Percentiles rank a stretch among this genome's conserved stretches.
Evolutionary conservation across 2,888 invertebrate species (phyloP).

Genomic region (Harpalus rubripes): DNA sequence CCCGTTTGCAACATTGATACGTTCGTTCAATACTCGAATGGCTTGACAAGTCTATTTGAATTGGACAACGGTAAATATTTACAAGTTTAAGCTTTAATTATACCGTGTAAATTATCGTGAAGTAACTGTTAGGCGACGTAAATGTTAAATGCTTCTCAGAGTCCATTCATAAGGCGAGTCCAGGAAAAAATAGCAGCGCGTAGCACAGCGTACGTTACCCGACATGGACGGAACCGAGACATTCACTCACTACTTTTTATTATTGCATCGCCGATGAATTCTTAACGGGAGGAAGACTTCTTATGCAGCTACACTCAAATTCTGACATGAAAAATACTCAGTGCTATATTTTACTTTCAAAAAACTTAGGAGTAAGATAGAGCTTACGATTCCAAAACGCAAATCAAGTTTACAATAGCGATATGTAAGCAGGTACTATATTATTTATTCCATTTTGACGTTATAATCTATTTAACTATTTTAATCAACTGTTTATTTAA

Average conservation of each 20-base stretch:
- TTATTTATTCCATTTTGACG: too few species aligned
- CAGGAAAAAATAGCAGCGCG: slow-evolving; percentile 60
- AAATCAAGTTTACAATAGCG: too few species aligned
- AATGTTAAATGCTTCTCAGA: slow-evolving; percentile 66
- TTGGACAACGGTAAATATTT: slow-evolving; percentile 62
- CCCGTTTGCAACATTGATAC: too few species aligned
- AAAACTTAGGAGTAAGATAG: too few species aligned
- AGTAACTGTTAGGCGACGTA: slow-evolving; percentile 63
- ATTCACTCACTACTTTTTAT: background rate
- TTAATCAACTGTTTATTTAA: too few species aligned
- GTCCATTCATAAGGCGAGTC: slow-evolving; percentile 63
- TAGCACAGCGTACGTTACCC: background rate
- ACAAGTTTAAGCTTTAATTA: slow-evolving; percentile 61
- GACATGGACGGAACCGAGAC: background rate
- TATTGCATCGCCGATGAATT: background rate
- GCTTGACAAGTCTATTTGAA: slow-evolving; percentile 62
- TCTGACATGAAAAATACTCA: too few species aligned
- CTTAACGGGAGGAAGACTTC: background rate
- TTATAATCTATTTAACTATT: too few species aligned
- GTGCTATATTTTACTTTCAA: too few species aligned
- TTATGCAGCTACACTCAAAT: too few species aligned
- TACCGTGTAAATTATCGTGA: slow-evolving; percentile 65
- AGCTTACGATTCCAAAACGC: too few species aligned
- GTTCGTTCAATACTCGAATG: too few species aligned
- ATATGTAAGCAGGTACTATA: too few species aligned